A percentile compares a stretch with the other conserved stretches of the same genome.
Evolutionary conservation across 2,888 invertebrate species (phyloP).

Genomic region (Eurois occulta): DNA sequence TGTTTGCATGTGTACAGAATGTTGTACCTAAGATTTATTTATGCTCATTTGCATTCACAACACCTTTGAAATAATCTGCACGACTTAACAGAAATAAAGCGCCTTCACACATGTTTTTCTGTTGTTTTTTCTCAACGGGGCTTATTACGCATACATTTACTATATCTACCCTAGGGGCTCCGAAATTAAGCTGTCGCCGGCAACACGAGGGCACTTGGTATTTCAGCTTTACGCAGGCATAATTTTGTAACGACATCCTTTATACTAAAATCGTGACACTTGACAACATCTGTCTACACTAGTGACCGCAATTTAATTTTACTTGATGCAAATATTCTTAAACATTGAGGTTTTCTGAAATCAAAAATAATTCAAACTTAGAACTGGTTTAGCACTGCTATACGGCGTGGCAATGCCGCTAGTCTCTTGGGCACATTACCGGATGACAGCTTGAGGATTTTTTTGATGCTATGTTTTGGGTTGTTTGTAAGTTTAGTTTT

Average conservation of each 20-base stretch:
- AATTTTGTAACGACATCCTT: constrained; percentile 63
- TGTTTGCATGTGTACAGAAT: background rate
- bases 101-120: constrained; percentile 27
- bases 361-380: background rate
- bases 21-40: constrained; percentile 17
- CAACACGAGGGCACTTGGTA: constrained; percentile 36
- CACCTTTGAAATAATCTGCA: constrained; percentile 37
- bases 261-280: constrained; percentile 48
- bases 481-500: background rate
- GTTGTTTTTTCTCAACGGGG: constrained; percentile 36
- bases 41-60: constrained; percentile 34
- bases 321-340: background rate
- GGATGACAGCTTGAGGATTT: background rate
- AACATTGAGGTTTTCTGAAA: background rate
- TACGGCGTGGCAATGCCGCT: background rate
- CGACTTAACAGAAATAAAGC: constrained; percentile 30
- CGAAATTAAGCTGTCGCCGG: constrained; percentile 55
- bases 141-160: constrained; percentile 51
- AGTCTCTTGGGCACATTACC: background rate
- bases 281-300: constrained; percentile 52
- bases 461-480: background rate
- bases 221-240: constrained; percentile 38
- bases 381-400: background rate
- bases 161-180: constrained; percentile 20
- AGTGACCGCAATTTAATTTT: constrained; percentile 25